Evolutionary conservation across 2,797 vertebrate genomes (phyloP).

Genomic region (Falco columbarius): DNA sequence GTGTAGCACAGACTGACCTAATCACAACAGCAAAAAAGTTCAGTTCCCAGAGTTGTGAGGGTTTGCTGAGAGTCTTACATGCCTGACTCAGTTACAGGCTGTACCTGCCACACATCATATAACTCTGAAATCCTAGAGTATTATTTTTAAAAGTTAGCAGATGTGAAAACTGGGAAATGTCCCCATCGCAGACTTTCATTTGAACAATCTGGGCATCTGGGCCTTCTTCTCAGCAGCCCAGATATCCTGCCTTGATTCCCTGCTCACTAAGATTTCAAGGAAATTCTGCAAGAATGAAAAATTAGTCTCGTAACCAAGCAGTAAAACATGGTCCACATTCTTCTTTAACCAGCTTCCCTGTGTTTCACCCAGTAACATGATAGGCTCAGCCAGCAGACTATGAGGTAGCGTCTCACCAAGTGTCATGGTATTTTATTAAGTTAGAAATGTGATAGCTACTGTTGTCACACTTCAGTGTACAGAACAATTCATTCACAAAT

Average conservation of each 20-base stretch:
- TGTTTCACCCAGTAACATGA: constrained; percentile 71
- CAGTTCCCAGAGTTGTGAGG: background rate
- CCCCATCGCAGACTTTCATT: background rate
- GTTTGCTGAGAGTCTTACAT: background rate
- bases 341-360: constrained; percentile 15
- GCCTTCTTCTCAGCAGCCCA: background rate
- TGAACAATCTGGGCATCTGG: background rate
- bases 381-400: constrained; percentile 69
- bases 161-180: background rate
- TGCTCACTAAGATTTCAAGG: background rate
- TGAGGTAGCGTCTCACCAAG: constrained; percentile 83
- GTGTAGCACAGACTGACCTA: background rate
- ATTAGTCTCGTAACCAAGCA: constrained; percentile 16
- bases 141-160: background rate
- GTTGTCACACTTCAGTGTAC: constrained; percentile 78
- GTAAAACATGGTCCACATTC: background rate
- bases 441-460: constrained; percentile 80
- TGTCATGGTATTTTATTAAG: constrained; percentile 79
- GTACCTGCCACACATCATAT: background rate
- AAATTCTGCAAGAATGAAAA: constrained; percentile 8
- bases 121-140: background rate
- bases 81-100: background rate
- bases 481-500: constrained; percentile 78
- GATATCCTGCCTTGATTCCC: constrained; percentile 2
- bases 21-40: background rate